These are phyloP conservation scores for Amphipoea oculea DNA, from an alignment of 2,888 invertebrate genomes.

Conservation along the genomic window DNA sequence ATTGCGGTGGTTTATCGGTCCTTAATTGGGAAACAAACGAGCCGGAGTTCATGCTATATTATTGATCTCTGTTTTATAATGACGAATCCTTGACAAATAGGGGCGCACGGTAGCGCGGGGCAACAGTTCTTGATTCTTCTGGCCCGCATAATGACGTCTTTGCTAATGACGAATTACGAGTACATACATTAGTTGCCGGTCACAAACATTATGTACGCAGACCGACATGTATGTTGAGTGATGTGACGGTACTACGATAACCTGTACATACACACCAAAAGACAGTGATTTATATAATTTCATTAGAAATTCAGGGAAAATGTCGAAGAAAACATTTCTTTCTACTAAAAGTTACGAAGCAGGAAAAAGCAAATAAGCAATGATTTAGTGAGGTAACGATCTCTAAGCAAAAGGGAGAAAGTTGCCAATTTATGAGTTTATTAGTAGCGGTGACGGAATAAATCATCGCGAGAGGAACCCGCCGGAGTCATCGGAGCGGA, in stretches of 20 bases:
- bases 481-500: constrained; percentile 22
- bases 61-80: not conserved
- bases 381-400: constrained; percentile 53
- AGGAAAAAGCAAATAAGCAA: constrained; percentile 51
- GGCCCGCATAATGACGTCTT: not conserved
- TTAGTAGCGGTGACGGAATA: no score
- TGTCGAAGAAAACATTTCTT: constrained; percentile 26
- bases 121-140: not conserved
- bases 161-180: not conserved
- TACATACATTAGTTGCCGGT: no score
- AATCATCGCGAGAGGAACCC: constrained; percentile 11
- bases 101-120: no score
- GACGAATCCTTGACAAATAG: not conserved
- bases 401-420: constrained; percentile 53
- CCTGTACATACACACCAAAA: not conserved
- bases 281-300: constrained; percentile 31
- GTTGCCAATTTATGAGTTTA: constrained; percentile 64
- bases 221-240: not conserved
- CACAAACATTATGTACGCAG: not conserved
- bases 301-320: constrained; percentile 27
- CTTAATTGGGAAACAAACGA: no score
- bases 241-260: not conserved
- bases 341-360: constrained; percentile 32
- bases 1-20: not conserved
- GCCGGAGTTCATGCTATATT: not conserved